A percentile compares a stretch with the other conserved stretches of the same genome.
These are phyloP conservation scores for Drosophila sp. DNA, from an alignment of 1,140 invertebrate genomes.

Conservation along the genomic window DNA sequence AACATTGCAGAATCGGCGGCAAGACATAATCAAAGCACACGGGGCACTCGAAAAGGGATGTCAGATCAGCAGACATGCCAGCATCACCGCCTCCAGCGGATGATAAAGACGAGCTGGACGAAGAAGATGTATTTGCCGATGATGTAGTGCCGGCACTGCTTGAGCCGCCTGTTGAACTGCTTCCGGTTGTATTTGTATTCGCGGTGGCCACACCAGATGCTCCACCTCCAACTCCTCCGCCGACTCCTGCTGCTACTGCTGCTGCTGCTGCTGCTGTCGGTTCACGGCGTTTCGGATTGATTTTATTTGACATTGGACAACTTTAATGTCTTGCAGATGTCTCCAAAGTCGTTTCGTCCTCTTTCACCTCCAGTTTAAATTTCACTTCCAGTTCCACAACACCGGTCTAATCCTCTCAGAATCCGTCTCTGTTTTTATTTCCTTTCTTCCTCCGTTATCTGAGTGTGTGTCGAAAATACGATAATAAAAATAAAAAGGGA, in stretches of 20 bases:
- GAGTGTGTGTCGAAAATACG: neutral
- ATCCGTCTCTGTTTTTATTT: neutral
- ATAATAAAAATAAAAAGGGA: neutral
- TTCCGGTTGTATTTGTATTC: slow-evolving; percentile 47
- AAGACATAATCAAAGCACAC: slow-evolving; percentile 99
- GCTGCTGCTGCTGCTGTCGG: slow-evolving; percentile 72
- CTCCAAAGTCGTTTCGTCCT: slow-evolving; percentile 27
- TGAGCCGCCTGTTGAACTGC: slow-evolving; percentile 62
- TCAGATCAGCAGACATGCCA: slow-evolving; percentile 92
- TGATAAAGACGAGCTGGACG: slow-evolving; percentile 80
- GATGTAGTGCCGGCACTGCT: slow-evolving; percentile 70
- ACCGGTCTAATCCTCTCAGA: neutral
- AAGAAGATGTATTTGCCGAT: slow-evolving; percentile 81
- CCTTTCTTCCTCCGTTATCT: slow-evolving; percentile 1
- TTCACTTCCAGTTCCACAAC: neutral
- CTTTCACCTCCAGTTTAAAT: slow-evolving; percentile 23
- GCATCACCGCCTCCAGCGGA: slow-evolving; percentile 83
- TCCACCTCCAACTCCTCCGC: slow-evolving; percentile 4
- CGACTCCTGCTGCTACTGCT: slow-evolving; percentile 50
- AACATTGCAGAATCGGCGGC: slow-evolving; percentile 96
- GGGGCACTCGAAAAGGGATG: slow-evolving; percentile 98
- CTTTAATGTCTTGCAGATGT: slow-evolving; percentile 41
- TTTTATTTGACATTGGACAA: slow-evolving; percentile 83
- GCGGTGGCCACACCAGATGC: slow-evolving; percentile 66
- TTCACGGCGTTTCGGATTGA: slow-evolving; percentile 82